These are phyloP conservation scores for Prietella phreatophila DNA, from an alignment of 2,113 vertebrate genomes.

Conservation along the genomic window DNA sequence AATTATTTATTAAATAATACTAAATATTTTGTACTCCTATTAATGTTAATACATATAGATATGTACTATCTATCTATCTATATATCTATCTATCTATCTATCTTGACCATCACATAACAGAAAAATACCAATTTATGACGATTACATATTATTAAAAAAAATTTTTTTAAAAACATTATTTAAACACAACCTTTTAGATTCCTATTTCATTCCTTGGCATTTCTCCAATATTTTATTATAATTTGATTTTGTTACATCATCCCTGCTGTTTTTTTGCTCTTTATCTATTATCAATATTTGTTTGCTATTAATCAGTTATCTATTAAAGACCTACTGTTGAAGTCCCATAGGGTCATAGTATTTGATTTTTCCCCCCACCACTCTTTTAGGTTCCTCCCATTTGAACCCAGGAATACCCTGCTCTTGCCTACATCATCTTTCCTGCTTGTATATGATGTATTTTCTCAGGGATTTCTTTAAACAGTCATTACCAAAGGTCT, in stretches of 20 bases:
- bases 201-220: neutral
- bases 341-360: neutral
- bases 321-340: neutral
- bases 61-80: neutral
- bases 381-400: neutral
- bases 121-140: neutral
- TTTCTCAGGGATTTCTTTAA: neutral
- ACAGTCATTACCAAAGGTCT: neutral
- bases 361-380: neutral
- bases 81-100: neutral
- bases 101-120: no score
- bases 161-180: neutral
- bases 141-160: no score
- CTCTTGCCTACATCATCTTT: neutral
- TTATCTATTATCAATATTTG: neutral
- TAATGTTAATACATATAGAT: neutral
- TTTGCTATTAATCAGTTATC: slow-evolving; percentile 5
- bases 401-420: neutral
- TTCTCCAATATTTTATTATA: neutral
- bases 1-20: neutral
- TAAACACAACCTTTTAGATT: neutral
- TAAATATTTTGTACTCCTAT: neutral
- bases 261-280: neutral
- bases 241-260: neutral
- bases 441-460: neutral